A percentile compares a stretch with the other conserved stretches of the same genome.
Conservation (phyloP, 2,888 invertebrate species). For the Epinotia bilunana region DNA sequence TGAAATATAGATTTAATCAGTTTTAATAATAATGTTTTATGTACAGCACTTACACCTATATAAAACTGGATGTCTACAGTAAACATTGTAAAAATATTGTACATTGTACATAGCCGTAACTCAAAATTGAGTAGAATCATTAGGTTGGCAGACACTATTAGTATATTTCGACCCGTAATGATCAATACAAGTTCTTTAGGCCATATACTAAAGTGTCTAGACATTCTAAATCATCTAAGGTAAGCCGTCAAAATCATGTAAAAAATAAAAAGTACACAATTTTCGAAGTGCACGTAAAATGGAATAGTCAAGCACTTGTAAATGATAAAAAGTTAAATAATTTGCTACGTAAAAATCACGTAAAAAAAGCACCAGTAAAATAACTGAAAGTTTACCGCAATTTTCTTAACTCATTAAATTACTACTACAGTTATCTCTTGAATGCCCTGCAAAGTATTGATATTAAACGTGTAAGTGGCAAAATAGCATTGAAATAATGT, state of each 20-base stretch:
- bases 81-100: slow-evolving; percentile 77
- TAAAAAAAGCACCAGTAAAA: slow-evolving; percentile 40
- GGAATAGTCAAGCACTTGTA: slow-evolving; percentile 56
- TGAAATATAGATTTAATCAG: slow-evolving; percentile 84
- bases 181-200: slow-evolving; percentile 5
- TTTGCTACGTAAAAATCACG: slow-evolving; percentile 43
- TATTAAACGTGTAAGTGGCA: not conserved
- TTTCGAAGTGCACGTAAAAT: slow-evolving; percentile 36
- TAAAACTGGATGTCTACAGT: slow-evolving; percentile 79
- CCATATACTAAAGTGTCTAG: slow-evolving; percentile 28
- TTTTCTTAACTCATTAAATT: slow-evolving; percentile 37
- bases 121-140: slow-evolving; percentile 49
- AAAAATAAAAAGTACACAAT: slow-evolving; percentile 24
- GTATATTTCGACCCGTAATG: slow-evolving; percentile 10
- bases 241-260: slow-evolving; percentile 31
- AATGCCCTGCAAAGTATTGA: slow-evolving; percentile 20
- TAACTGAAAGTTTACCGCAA: slow-evolving; percentile 27
- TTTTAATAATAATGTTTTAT: slow-evolving; percentile 79
- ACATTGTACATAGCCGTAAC: slow-evolving; percentile 66
- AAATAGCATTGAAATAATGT: not conserved
- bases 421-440: slow-evolving; percentile 31
- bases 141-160: slow-evolving; percentile 39
- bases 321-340: slow-evolving; percentile 37
- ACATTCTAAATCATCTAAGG: slow-evolving; percentile 31
- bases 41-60: slow-evolving; percentile 79